These are phyloP conservation scores for Epinephelus malabaricus DNA, from an alignment of 2,797 vertebrate species.

Conservation along the genomic window DNA sequence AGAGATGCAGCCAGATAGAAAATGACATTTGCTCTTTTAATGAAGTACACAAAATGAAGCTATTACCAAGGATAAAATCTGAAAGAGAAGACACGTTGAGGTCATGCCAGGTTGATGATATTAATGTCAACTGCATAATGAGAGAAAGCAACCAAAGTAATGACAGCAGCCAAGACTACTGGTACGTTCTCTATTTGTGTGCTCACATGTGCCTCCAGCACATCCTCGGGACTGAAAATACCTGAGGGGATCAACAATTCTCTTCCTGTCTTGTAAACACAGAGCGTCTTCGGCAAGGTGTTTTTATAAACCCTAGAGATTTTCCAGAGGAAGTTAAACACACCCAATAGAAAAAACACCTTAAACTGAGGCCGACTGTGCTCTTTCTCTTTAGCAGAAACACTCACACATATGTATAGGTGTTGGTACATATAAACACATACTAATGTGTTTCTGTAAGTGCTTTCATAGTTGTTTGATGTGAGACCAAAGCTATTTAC, in stretches of 20 bases:
- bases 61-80: not conserved
- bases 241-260: conserved; percentile 11
- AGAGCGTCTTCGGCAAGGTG: not conserved
- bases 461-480: not conserved
- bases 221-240: conserved; percentile 1
- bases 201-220: not conserved
- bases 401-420: not conserved
- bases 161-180: not conserved
- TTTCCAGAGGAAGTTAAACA: conserved; percentile 14
- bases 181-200: not conserved
- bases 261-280: conserved; percentile 10
- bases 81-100: not conserved
- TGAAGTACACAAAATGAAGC: conserved; percentile 6
- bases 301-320: conserved; percentile 25
- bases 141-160: not conserved
- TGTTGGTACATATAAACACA: not conserved
- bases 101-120: not conserved
- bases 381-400: not conserved
- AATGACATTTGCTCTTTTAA: conserved; percentile 22
- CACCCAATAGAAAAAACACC: not conserved
- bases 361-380: not conserved
- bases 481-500: not conserved
- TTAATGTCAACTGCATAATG: not conserved
- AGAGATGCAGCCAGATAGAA: conserved; percentile 19
- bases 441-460: conserved; percentile 13